Evolutionary conservation across 2,797 vertebrate genomes (phyloP).

Genomic region (Ctenosaura bakeri): DNA sequence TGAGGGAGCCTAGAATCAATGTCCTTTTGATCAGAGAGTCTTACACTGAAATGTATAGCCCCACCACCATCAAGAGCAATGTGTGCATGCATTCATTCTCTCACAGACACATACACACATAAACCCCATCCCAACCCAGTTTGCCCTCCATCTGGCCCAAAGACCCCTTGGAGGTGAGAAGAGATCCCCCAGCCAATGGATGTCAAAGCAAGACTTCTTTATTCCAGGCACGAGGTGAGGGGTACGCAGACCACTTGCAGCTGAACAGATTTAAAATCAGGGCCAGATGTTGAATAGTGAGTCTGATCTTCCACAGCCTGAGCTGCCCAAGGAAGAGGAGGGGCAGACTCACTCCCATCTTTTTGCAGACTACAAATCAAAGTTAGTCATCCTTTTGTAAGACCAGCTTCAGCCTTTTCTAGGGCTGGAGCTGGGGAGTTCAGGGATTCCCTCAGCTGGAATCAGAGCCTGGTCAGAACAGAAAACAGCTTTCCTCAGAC

Average conservation of each 20-base stretch:
- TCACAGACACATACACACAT: neutral
- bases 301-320: neutral
- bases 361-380: constrained; percentile 22
- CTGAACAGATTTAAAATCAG: constrained; percentile 7
- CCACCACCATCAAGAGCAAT: neutral
- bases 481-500: neutral
- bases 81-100: too few species aligned
- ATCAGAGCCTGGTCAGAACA: too few species aligned
- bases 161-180: neutral
- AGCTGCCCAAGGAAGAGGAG: neutral
- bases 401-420: neutral
- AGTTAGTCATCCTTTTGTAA: neutral
- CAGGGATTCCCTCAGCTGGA: neutral
- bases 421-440: neutral
- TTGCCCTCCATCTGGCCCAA: neutral
- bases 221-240: too few species aligned
- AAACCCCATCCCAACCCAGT: too few species aligned
- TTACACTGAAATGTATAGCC: too few species aligned
- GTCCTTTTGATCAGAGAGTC: too few species aligned
- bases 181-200: neutral
- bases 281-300: constrained; percentile 13
- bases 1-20: too few species aligned
- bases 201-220: neutral
- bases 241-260: neutral
- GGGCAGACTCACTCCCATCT: neutral